Conservation (phyloP, 2,888 invertebrate genomes). For the Thecophora atra region DNA sequence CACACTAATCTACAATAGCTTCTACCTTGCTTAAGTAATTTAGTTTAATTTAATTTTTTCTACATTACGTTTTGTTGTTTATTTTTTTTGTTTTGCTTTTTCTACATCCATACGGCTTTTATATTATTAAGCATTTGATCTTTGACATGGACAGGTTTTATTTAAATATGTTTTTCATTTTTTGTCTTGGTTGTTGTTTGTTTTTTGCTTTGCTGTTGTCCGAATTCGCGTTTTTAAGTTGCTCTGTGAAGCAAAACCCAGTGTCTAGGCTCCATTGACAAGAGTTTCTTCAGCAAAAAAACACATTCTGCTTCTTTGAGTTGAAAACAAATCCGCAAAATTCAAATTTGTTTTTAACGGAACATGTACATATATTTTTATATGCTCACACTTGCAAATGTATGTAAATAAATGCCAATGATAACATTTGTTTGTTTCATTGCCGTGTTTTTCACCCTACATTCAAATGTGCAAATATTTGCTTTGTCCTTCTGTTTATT, state of each 20-base stretch:
- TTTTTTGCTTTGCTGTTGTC: too few species aligned
- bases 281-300: too few species aligned
- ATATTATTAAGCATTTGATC: conserved; percentile 55
- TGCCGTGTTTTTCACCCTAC: too few species aligned
- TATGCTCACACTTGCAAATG: too few species aligned
- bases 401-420: too few species aligned
- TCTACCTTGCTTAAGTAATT: conserved; percentile 25
- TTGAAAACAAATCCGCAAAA: neutral
- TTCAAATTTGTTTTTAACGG: neutral
- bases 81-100: conserved; percentile 1
- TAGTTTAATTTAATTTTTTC: conserved; percentile 24
- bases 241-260: neutral
- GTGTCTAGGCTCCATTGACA: neutral
- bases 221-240: neutral
- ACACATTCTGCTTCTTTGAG: too few species aligned
- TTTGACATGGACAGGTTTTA: conserved; percentile 53
- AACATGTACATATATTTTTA: neutral
- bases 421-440: too few species aligned
- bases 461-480: too few species aligned
- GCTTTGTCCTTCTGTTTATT: too few species aligned
- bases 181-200: neutral
- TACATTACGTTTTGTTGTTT: neutral
- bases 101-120: neutral
- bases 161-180: conserved; percentile 10
- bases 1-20: neutral